A percentile compares a stretch with the other conserved stretches of the same genome.
Evolutionary conservation across 2,888 invertebrate species (phyloP).

Genomic region (Rhagophthalmus giganteus): DNA sequence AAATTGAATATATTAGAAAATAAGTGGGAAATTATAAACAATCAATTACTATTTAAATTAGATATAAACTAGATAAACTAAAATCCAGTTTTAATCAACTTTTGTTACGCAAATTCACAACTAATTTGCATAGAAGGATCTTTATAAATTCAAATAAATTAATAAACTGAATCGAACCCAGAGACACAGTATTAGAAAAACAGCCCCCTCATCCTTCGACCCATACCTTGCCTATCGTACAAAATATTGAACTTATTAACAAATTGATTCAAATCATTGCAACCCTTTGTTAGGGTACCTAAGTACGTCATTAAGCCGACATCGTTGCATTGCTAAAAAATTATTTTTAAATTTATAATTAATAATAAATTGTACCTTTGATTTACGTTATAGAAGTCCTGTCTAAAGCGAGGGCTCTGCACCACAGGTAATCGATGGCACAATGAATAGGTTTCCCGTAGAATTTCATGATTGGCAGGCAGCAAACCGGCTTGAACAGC

Average conservation of each 20-base stretch:
- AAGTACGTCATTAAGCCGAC: conserved; percentile 95
- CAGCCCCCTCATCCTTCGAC: conserved; percentile 82
- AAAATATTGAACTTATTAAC: conserved; percentile 95
- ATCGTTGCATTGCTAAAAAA: conserved; percentile 85
- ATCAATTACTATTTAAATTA: too few species aligned
- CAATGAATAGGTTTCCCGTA: conserved; percentile 90
- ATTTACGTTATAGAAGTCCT: conserved; percentile 92
- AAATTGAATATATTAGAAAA: too few species aligned
- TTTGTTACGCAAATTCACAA: too few species aligned
- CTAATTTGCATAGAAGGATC: too few species aligned
- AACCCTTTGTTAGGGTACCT: conserved; percentile 93
- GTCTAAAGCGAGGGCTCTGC: conserved; percentile 83
- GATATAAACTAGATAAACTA: too few species aligned
- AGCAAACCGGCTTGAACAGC: conserved; percentile 84
- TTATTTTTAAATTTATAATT: conserved; percentile 3
- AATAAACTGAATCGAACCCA: too few species aligned
- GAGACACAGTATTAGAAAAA: conserved; percentile 83
- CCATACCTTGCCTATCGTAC: conserved; percentile 88
- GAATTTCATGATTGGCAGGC: conserved; percentile 81
- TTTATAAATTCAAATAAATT: too few species aligned
- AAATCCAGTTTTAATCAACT: too few species aligned
- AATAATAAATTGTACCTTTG: conserved; percentile 1
- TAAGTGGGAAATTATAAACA: too few species aligned
- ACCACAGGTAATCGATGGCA: conserved; percentile 91
- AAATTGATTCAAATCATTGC: conserved; percentile 95